Evolutionary conservation across 2,113 vertebrate genomes (phyloP).

Genomic region (Myotis brandtii): DNA sequence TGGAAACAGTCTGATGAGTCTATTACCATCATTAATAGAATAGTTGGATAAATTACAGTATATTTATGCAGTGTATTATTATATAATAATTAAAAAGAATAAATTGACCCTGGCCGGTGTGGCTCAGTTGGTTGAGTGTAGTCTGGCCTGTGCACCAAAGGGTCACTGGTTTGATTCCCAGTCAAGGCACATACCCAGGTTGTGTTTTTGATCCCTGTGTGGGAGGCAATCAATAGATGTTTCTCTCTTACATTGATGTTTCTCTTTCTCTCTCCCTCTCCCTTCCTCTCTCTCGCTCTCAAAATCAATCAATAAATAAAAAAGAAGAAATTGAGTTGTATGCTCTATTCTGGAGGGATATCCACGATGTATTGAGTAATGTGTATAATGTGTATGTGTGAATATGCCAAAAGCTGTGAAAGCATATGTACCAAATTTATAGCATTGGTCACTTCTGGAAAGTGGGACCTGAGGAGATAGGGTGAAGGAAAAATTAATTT

Average conservation of each 20-base stretch:
- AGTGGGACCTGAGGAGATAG: background rate
- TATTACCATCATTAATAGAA: background rate
- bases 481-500: background rate
- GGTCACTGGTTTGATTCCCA: background rate
- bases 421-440: background rate
- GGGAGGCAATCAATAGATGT: background rate
- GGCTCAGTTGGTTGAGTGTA: background rate
- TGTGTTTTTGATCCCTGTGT: background rate
- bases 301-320: background rate
- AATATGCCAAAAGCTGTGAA: background rate
- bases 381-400: background rate
- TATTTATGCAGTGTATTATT: background rate
- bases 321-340: conserved; percentile 44
- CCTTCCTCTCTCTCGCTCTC: too few species aligned
- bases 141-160: background rate
- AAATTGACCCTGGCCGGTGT: background rate
- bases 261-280: background rate
- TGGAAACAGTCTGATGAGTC: background rate
- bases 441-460: conserved; percentile 15
- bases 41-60: background rate
- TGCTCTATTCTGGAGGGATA: conserved; percentile 5
- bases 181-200: background rate
- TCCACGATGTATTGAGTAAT: background rate
- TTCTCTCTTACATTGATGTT: background rate
- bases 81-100: conserved; percentile 32